Base-by-base conservation (phyloP, 2,797 vertebrate genomes). In the Sphenopsis melanotis region DNA sequence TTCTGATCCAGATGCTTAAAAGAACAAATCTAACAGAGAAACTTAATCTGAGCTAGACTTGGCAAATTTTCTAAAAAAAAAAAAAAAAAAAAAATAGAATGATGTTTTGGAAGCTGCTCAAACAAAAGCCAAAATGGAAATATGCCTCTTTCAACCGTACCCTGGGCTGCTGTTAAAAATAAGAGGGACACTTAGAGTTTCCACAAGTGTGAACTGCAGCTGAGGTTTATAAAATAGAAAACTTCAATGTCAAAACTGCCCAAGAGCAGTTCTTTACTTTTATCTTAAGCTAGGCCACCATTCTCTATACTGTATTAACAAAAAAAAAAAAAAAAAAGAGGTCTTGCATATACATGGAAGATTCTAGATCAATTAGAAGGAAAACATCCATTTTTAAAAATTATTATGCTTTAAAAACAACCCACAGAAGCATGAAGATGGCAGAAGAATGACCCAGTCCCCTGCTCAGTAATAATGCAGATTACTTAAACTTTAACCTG, bases 1-100 rank as follows among this genome's bases (percentile, higher is more conserved):
- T 98, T 98, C 98, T 97, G 97, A 96, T 97, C 97, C 97, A 98
- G 97, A 98, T 97, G 98, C 97, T 97, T 96, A 97, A 97, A 97
- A 96, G 97, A 97, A 96, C 95, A 97, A 94, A 96, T 97, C 96
- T 96, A 98, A 97, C 97, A 98, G 97, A 98, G 97, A 98, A 98
- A 98, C 94, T 96, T 97, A 97, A 98, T 98, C 97, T 96, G 94
- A 98, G 94, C 94, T 96, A 94, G 96, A 97, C 96, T 97, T 98
- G 98, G 97, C 97, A 97, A 96, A 91, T 96, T 96, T 95, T 97
- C 96, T 84, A 93, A 86, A 83, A 82, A 42, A 42, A 96, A 88
- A 30, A 32, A 50, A 4, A 71, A 72, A 2, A 12, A 37, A 97
- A 83, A 77, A 91, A 92, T 41, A 97, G 95, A 96, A 97, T 83